Conservation (phyloP, 2,113 vertebrate genomes). For the Sprattus sprattus region DNA sequence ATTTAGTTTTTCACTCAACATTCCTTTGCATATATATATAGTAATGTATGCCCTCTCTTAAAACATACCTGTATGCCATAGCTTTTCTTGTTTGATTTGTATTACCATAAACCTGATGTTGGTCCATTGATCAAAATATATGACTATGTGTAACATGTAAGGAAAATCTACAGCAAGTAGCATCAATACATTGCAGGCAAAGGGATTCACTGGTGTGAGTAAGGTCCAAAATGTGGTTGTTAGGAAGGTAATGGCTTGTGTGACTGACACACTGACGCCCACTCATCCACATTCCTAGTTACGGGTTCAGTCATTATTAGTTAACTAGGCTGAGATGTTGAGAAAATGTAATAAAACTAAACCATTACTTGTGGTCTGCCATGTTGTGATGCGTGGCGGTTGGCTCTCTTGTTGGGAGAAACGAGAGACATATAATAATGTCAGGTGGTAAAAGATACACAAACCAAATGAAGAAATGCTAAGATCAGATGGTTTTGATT, state of each 20-base stretch:
- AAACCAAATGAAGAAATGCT: constrained; percentile 6
- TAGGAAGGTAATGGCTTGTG: neutral
- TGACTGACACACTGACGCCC: neutral
- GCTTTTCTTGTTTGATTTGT: neutral
- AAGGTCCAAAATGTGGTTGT: neutral
- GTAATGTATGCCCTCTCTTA: neutral
- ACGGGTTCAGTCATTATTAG: neutral
- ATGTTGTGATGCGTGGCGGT: constrained; percentile 27
- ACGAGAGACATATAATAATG: constrained; percentile 33
- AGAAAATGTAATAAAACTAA: neutral
- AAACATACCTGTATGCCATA: neutral
- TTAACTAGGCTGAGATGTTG: neutral
- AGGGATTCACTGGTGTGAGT: neutral
- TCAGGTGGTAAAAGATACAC: neutral
- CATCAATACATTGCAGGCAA: neutral
- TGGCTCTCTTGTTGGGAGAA: constrained; percentile 33
- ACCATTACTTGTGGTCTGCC: constrained; percentile 45
- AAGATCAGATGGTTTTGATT: neutral
- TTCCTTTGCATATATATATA: neutral
- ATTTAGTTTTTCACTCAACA: neutral
- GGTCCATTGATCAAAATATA: neutral
- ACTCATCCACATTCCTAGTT: neutral
- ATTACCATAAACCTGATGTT: neutral
- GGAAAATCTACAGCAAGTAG: neutral
- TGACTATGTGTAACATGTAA: neutral